Conservation (phyloP, 2,113 vertebrate genomes). For the Ochotona curzoniae region DNA sequence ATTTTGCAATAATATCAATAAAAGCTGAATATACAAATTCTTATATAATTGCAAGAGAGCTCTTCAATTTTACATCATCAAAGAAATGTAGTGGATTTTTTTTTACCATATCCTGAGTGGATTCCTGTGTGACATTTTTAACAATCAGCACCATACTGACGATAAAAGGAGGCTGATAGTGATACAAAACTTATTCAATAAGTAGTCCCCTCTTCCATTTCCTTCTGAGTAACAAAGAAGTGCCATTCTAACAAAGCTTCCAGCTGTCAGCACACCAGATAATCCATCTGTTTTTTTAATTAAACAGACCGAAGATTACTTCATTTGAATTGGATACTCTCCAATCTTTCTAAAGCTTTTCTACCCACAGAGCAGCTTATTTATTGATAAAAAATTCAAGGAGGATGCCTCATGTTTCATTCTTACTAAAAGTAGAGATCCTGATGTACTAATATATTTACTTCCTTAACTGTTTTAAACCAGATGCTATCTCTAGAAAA, state of each 20-base stretch:
- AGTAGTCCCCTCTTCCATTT: conserved; percentile 50
- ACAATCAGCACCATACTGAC: conserved; percentile 49
- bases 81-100: conserved; percentile 41
- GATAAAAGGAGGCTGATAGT: conserved; percentile 62
- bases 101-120: conserved; percentile 32
- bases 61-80: conserved; percentile 42
- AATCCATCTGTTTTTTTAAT: conserved; percentile 73
- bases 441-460: conserved; percentile 49
- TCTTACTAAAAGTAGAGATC: conserved; percentile 47
- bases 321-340: conserved; percentile 72
- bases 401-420: conserved; percentile 57
- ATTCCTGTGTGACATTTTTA: conserved; percentile 29
- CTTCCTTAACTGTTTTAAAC: conserved; percentile 48
- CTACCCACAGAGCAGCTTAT: conserved; percentile 34
- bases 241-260: conserved; percentile 50
- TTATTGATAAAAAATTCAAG: conserved; percentile 24
- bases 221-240: conserved; percentile 42
- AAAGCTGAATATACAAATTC: conserved; percentile 31
- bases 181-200: conserved; percentile 58
- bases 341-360: conserved; percentile 63
- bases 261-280: conserved; percentile 49
- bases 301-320: conserved; percentile 63
- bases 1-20: conserved; percentile 7
- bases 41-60: conserved; percentile 4
- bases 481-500: conserved; percentile 39